Evolutionary conservation across 1,140 invertebrate genomes (phyloP), one percentile per base, ranked within the genome.

Genomic region (Heliconius nattereri): DNA sequence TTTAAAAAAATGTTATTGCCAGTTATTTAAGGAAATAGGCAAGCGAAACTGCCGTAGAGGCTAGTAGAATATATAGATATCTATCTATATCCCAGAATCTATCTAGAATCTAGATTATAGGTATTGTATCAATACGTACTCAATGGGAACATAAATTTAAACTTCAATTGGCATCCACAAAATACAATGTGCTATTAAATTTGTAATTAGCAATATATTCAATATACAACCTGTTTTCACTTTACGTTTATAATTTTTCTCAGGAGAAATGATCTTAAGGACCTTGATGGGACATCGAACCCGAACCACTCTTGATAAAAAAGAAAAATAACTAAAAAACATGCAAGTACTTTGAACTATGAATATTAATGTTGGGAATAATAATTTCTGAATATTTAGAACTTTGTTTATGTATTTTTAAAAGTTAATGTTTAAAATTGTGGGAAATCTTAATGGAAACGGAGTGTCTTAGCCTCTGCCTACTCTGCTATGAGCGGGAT

Each of bases 201-300:
- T 71, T 71, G 70, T 32, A 71, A 71, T 71, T 71, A 71, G 29
- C 32, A 71, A 71, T 71, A 71, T 57, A 57, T 57, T 79, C 73
- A 72, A 82, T 78, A 79, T 82, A 78, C 78, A 79, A 82, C 81
- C 49, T 40, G 81, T 82, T 79, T 71, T 75, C 75, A 71, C 71
- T 77, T 87, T 85, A 89, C 86, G 87, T 88, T 90, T 86, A 85
- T 83, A 78, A 81, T 83, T 85, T 89, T 89, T 86, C 84, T 76
- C 76, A 78, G 86, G 89, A 91, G 89, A 91, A 92, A 92, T 90
- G 87, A 90, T 91, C 80, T 75, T 84, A 84, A 87, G 83, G 83
- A 82, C 91, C 91, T 91, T 90, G 90, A 73, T 32, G 76, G 80
- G 76, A 29, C 80, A 60, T 78, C 80, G 80, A 81, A 78, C 80